A percentile compares a stretch with the other conserved stretches of the same genome.
These are phyloP conservation scores for Apamea monoglypha DNA, from an alignment of 2,888 invertebrate species.

Conservation along the genomic window DNA sequence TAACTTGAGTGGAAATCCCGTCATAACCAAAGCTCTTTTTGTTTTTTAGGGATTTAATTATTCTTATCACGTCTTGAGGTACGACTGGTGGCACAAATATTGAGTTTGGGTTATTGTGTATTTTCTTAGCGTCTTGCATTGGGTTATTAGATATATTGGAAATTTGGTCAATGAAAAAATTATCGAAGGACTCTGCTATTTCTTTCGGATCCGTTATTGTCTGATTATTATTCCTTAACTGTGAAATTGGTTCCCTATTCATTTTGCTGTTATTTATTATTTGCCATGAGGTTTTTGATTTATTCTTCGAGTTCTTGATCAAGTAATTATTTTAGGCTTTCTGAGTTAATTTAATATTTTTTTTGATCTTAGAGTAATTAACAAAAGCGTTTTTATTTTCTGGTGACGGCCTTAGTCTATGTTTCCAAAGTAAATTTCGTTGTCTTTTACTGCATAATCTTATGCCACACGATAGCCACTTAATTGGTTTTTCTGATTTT, in stretches of 20 bases:
- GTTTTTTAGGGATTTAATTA: background rate
- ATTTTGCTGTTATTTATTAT: background rate
- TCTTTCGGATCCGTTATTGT: slow-evolving; percentile 9
- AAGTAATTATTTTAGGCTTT: background rate
- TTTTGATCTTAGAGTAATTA: slow-evolving; percentile 10
- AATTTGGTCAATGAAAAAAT: slow-evolving; percentile 12
- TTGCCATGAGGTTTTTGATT: background rate
- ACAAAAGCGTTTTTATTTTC: slow-evolving; percentile 8
- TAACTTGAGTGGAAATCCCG: background rate
- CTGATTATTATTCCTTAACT: background rate
- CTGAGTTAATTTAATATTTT: background rate
- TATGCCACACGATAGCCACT: slow-evolving; percentile 24
- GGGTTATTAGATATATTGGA: background rate
- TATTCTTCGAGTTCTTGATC: background rate
- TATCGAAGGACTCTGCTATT: slow-evolving; percentile 25
- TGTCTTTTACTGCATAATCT: slow-evolving; percentile 1
- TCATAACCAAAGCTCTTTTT: background rate
- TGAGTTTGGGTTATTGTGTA: background rate
- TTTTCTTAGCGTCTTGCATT: background rate
- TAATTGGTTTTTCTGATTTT: slow-evolving; percentile 7
- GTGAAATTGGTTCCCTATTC: background rate
- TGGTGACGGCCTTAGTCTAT: slow-evolving; percentile 2
- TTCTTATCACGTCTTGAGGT: background rate
- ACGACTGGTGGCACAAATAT: slow-evolving; percentile 14
- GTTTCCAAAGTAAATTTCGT: slow-evolving; percentile 11